Percentiles rank a stretch among this genome's conserved stretches.
These are phyloP conservation scores for Equus przewalskii DNA, from an alignment of 2,113 vertebrate species.

Conservation along the genomic window DNA sequence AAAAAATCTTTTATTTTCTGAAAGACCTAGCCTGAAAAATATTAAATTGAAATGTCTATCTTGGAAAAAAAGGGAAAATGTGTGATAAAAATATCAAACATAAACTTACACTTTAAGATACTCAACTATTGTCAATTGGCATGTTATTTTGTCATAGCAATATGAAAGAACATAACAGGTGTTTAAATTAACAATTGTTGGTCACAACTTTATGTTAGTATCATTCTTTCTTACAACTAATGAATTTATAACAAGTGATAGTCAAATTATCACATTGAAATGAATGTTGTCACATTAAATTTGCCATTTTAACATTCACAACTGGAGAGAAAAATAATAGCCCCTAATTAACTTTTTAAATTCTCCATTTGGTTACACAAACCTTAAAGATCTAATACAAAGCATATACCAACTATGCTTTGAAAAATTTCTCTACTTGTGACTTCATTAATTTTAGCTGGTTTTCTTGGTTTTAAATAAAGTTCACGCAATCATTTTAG, in stretches of 20 bases:
- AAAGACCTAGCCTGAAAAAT: conserved; percentile 50
- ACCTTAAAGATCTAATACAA: conserved; percentile 21
- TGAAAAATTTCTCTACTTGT: neutral
- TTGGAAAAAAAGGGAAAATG: conserved; percentile 9
- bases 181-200: conserved; percentile 61
- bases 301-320: conserved; percentile 45
- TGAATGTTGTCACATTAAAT: conserved; percentile 52
- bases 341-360: conserved; percentile 51
- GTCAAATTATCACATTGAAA: conserved; percentile 46
- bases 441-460: conserved; percentile 8
- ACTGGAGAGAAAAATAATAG: conserved; percentile 16
- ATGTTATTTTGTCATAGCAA: conserved; percentile 56
- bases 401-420: neutral
- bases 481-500: neutral
- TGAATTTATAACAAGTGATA: conserved; percentile 48
- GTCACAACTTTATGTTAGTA: conserved; percentile 51
- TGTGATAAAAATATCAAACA: conserved; percentile 50
- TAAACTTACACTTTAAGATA: conserved; percentile 38
- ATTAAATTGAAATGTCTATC: conserved; percentile 20
- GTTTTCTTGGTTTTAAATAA: conserved; percentile 10
- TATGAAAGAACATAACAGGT: conserved; percentile 52
- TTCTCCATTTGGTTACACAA: conserved; percentile 49
- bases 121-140: neutral
- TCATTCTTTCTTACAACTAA: conserved; percentile 59
- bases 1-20: conserved; percentile 30